Conservation (phyloP, 92 coral and sea anemone species). For the Umimayanthus chanpuru region DNA sequence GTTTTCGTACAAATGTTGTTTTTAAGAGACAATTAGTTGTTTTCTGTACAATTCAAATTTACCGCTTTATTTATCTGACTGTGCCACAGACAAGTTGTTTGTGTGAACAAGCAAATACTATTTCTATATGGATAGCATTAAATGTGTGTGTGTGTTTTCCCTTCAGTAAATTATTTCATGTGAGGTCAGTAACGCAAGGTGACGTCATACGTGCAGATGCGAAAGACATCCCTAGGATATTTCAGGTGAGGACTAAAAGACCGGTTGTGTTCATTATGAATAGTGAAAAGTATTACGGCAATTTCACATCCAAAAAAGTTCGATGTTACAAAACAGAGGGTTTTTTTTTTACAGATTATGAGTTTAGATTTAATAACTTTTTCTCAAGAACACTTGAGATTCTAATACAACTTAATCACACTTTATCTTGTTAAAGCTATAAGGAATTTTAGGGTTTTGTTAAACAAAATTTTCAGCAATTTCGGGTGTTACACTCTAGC, state of each 20-base stretch:
- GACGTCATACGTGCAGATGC: constrained; percentile 99
- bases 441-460: no score
- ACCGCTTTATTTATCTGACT: neutral
- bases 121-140: no score
- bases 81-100: neutral
- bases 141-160: neutral
- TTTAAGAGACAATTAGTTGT: neutral
- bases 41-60: neutral
- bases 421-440: no score
- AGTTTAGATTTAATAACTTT: no score
- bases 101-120: neutral
- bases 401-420: no score
- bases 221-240: constrained; percentile 98
- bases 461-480: no score
- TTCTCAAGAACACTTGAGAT: no score
- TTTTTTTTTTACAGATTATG: no score
- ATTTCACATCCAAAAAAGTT: no score
- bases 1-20: no score
- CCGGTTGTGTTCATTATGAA: neutral
- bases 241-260: constrained; percentile 70
- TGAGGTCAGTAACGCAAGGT: constrained; percentile 97
- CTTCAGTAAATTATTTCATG: constrained; percentile 95
- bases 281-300: neutral
- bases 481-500: no score
- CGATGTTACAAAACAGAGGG: no score